phyloP scores from a whole-genome alignment of 2,888 invertebrate genomes.

The Cheiracanthium punctorium region DNA sequence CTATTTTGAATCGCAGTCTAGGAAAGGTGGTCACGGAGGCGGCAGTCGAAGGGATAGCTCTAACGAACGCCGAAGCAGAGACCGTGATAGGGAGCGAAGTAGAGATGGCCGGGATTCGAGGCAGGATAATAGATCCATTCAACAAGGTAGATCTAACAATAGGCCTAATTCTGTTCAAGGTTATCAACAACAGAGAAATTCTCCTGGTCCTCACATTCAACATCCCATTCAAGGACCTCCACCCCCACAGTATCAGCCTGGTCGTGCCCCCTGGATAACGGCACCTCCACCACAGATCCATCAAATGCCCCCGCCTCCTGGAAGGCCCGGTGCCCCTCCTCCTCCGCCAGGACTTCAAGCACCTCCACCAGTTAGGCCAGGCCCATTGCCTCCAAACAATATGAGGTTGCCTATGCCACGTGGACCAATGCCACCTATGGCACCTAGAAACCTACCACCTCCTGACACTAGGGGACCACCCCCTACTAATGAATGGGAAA shows the following conservation, averaged over 20 bases:
- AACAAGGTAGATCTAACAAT: constrained; percentile 65
- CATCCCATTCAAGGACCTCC: constrained; percentile 73
- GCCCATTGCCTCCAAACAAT: constrained; percentile 79
- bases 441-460: constrained; percentile 78
- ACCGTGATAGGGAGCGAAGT: constrained; percentile 55
- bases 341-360: constrained; percentile 74
- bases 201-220: constrained; percentile 72
- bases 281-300: constrained; percentile 74
- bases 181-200: constrained; percentile 71
- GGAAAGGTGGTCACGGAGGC: constrained; percentile 73
- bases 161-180: constrained; percentile 56
- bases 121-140: constrained; percentile 54
- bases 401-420: constrained; percentile 71
- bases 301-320: constrained; percentile 76
- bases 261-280: constrained; percentile 70
- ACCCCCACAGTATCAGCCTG: constrained; percentile 72
- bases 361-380: constrained; percentile 78
- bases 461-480: constrained; percentile 78
- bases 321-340: constrained; percentile 74
- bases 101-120: constrained; percentile 68
- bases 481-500: constrained; percentile 84
- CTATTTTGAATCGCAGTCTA: constrained; percentile 78
- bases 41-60: constrained; percentile 48
- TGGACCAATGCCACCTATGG: constrained; percentile 71
- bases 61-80: constrained; percentile 49